Evolutionary conservation across 2,888 invertebrate genomes (phyloP).

Genomic region (Rhimphoctona megacephalus): DNA sequence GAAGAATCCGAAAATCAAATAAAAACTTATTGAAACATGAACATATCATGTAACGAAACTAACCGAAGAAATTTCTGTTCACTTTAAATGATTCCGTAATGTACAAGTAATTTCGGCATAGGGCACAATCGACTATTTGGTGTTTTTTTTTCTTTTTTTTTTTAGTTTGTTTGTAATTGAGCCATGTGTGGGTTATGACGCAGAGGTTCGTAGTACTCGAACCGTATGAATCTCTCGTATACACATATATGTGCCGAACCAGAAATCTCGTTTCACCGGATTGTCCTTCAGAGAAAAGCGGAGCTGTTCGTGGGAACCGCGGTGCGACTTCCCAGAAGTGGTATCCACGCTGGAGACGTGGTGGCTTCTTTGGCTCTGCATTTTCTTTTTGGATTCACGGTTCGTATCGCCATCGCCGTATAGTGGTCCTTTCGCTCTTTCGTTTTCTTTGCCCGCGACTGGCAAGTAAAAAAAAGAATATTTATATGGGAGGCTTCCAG

Average conservation of each 20-base stretch:
- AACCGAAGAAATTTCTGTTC: background rate
- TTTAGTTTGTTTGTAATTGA: background rate
- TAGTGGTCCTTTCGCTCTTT: constrained; percentile 32
- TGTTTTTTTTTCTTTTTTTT: background rate
- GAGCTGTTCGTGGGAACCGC: constrained; percentile 81
- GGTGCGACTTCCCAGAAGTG: constrained; percentile 79
- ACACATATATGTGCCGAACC: constrained; percentile 34
- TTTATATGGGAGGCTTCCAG: constrained; percentile 49
- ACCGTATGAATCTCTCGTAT: constrained; percentile 17
- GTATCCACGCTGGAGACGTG: constrained; percentile 73
- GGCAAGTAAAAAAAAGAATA: constrained; percentile 60
- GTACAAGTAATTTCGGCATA: background rate
- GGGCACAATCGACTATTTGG: background rate
- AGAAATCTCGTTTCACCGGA: constrained; percentile 60
- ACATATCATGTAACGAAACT: background rate
- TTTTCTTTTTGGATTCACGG: constrained; percentile 50
- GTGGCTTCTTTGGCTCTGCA: constrained; percentile 39
- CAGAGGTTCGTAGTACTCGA: background rate
- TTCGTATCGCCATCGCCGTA: constrained; percentile 52
- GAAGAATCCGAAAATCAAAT: background rate
- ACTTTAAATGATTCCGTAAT: background rate
- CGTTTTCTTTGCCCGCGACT: constrained; percentile 11
- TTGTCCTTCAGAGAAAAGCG: constrained; percentile 80
- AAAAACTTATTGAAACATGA: background rate
- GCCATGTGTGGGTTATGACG: background rate